Base-by-base conservation (phyloP, 2,888 invertebrate genomes). In the Fissipunctia ypsillon region DNA sequence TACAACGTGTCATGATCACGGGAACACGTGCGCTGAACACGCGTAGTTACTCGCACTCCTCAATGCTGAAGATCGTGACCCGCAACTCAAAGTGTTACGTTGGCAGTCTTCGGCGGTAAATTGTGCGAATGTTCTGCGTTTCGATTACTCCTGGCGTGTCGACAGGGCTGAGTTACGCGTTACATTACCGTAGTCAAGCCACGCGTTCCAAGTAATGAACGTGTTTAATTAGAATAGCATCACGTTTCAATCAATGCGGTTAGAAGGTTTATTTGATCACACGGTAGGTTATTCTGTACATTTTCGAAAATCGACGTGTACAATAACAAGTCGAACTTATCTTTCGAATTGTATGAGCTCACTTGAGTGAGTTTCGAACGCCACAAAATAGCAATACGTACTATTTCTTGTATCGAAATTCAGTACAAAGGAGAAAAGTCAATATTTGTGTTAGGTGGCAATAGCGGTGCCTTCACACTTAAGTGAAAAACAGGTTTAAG, bases 401-500 rank as follows among this genome's bases (percentile, higher is more conserved):
- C n/a, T 35, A 60, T 31, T 43, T 22, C 41, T 61, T 65, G 69
- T 61, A 57, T 61, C 31, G 38, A 69, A 57, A 65, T 70, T 66
- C 60, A 50, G 59, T 41, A 75, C 19, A 65, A 60, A 35, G 73
- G 31, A 80, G 43, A 57, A 78, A 59, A 38, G 38, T 65, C 48
- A 77, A 75, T 75, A 65, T 65, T 77, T 60, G 59, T 65, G 80
- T 54, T 28, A 59, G 76, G 41, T 48, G 59, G 25, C 59, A 45
- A 80, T 74, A 74, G 80, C 59, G 19, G 25, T 25, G 48, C 35
- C 66, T 61, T 73, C 28, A 60, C 76, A 54, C 35, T 50, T 73
- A 80, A 61, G 64, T 75, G 63, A 54, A 80, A 71, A 77, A 61
- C 54, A 75, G 81, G 60, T 78, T 78, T 65, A 81, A 70, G 78